Conservation (phyloP, 2,888 invertebrate species). For the Acrobasis repandana region DNA sequence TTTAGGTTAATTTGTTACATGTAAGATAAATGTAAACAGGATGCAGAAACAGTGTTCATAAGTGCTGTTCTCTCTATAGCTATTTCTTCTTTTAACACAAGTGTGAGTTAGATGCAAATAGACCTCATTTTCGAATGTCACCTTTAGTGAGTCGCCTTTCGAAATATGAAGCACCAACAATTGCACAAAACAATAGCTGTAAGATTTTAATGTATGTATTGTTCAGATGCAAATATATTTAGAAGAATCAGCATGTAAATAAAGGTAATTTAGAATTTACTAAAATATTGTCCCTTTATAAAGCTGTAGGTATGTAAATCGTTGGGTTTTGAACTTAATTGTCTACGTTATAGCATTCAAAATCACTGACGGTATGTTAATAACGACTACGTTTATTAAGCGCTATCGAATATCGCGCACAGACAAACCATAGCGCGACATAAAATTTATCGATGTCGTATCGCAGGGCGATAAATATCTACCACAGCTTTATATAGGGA, state of each 20-base stretch:
- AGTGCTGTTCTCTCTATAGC: constrained; percentile 3
- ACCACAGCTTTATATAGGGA: constrained; percentile 37
- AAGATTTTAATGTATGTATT: constrained; percentile 81
- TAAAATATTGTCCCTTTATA: constrained; percentile 32
- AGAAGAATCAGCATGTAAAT: constrained; percentile 80
- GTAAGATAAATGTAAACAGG: not conserved
- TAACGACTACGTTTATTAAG: no score
- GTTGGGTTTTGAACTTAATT: not conserved
- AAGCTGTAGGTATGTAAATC: not conserved
- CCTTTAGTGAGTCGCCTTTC: constrained; percentile 32
- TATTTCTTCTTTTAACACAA: not conserved
- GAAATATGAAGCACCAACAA: constrained; percentile 59
- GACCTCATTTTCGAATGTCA: constrained; percentile 22
- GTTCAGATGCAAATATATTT: constrained; percentile 83
- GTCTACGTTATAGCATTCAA: not conserved
- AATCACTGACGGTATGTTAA: no score
- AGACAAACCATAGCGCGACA: no score
- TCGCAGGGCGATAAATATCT: not conserved
- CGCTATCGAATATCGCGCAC: no score
- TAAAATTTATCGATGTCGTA: no score
- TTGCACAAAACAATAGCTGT: constrained; percentile 72
- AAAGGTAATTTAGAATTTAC: constrained; percentile 65
- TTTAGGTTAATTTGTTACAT: no score
- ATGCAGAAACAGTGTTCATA: not conserved
- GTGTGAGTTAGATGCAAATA: constrained; percentile 4